These are phyloP conservation scores for Eucidaris tribuloides DNA, from an alignment of 35 echinoderm and acorn worm genomes.

Conservation along the genomic window DNA sequence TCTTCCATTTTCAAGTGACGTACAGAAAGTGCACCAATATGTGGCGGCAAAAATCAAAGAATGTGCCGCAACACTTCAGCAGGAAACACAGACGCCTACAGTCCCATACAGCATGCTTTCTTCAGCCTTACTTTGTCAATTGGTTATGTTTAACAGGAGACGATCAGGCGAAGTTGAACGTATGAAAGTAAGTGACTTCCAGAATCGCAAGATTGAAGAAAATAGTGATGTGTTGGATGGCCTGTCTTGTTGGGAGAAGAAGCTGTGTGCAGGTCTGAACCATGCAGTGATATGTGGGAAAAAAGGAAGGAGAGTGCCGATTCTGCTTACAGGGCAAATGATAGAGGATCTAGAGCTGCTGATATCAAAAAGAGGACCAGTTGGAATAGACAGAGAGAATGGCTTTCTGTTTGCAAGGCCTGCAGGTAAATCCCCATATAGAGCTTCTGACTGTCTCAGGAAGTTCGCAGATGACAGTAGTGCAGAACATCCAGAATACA, in stretches of 20 bases:
- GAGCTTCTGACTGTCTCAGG: slow-evolving; percentile 63
- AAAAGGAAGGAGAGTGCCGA: slow-evolving; percentile 50
- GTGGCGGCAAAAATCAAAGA: too few relatives aligned
- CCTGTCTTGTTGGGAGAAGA: slow-evolving; percentile 47
- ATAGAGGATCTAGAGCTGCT: not conserved
- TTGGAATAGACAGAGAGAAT: not conserved
- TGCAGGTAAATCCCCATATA: not conserved
- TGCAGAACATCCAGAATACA: slow-evolving; percentile 51
- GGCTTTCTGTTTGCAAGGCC: slow-evolving; percentile 27
- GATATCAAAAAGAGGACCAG: not conserved
- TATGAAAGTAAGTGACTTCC: slow-evolving; percentile 45
- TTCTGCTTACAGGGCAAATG: slow-evolving; percentile 47
- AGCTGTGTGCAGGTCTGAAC: slow-evolving; percentile 40
- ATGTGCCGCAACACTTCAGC: too few relatives aligned
- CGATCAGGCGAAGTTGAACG: slow-evolving; percentile 55
- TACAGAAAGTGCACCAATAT: slow-evolving; percentile 28
- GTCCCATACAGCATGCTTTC: not conserved
- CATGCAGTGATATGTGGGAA: slow-evolving; percentile 67
- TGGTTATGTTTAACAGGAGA: slow-evolving; percentile 64
- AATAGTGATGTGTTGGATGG: slow-evolving; percentile 29
- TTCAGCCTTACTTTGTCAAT: too few relatives aligned
- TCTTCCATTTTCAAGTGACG: slow-evolving; percentile 53
- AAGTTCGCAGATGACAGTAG: slow-evolving; percentile 27
- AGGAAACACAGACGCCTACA: too few relatives aligned
- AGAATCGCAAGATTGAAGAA: not conserved